These are phyloP conservation scores for Cordilura impudica DNA, from an alignment of 2,888 invertebrate genomes.

Conservation along the genomic window DNA sequence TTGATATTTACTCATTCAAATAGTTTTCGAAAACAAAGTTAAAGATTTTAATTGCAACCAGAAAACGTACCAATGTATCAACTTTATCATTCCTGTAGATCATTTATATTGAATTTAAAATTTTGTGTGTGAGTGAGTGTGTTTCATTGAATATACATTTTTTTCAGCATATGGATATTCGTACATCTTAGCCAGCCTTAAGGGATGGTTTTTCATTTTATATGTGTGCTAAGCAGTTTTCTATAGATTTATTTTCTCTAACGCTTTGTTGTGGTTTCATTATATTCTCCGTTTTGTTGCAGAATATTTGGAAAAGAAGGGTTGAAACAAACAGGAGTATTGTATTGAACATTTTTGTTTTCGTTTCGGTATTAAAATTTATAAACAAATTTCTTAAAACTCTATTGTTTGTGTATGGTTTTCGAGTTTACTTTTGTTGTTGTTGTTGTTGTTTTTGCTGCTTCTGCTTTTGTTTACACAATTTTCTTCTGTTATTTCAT, in stretches of 20 bases:
- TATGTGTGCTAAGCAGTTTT: neutral
- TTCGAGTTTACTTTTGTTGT: constrained; percentile 46
- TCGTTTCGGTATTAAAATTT: neutral
- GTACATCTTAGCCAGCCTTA: constrained; percentile 13
- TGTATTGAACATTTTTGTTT: constrained; percentile 26
- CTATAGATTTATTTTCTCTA: constrained; percentile 10
- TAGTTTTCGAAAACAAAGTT: too few relatives aligned
- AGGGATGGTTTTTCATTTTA: constrained; percentile 14
- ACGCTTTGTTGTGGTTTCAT: constrained; percentile 40
- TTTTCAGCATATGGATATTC: neutral
- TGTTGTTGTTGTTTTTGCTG: neutral
- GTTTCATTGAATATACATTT: neutral
- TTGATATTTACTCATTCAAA: too few relatives aligned
- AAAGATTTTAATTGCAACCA: too few relatives aligned
- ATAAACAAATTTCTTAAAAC: neutral
- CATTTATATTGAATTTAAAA: too few relatives aligned
- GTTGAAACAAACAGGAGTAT: constrained; percentile 13
- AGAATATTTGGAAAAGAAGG: constrained; percentile 24
- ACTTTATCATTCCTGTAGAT: too few relatives aligned
- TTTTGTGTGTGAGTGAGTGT: neutral
- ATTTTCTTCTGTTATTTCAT: constrained; percentile 9
- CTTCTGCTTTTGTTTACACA: constrained; percentile 2
- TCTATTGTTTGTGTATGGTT: constrained; percentile 36
- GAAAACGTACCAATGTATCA: too few relatives aligned
- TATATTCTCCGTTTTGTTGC: neutral